Base-by-base conservation (phyloP, 1,140 invertebrate species). In the Eriocheir sinensis region DNA sequence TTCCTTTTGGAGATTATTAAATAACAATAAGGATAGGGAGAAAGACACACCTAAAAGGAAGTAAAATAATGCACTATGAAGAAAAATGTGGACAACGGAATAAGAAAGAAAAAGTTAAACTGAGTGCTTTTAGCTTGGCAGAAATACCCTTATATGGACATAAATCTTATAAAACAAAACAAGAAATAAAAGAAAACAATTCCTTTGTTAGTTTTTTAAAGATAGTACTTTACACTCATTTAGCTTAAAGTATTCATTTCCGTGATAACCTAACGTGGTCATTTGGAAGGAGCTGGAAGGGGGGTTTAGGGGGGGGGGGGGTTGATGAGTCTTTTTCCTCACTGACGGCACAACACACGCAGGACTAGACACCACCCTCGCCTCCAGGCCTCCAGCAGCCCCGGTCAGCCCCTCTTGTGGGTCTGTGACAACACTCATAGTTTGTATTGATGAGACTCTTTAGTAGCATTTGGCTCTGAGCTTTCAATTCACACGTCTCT, bases 341-440 rank as follows among this genome's bases (percentile, higher is more conserved):
- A 93, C n/a, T 40, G 85, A 93, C 88, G 93, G 86, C 60, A 80
- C 79, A 79, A 93, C 38, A 80, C 48, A 40, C 88, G 79, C 86
- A 93, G 85, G 93, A 93, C 93, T 93, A 93, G 93, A 93, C 86
- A 93, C 38, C 86, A 53, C 79, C 86, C 89, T 93, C 15, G 79
- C 81, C 60, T 86, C 88, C 80, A 89, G 44, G 30, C 41, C 86
- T 34, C 32, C 60, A 36, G 80, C n/a, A n/a, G n/a, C n/a, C n/a
- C n/a, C n/a, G n/a, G n/a, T 40, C 41, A 32, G 53, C 38, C 72
- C 36, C 81, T 88, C 44, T 38, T 53, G 60, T 34, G 81, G 60
- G 60, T 72, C 38, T 79, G 9, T n/a, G 32, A 85, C 48, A 36
- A 8, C 72, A 30, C 72, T 72, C 30, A 38, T 2, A 36, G 27